Conservation (phyloP, 2,888 invertebrate genomes). For the Tuberolachnus salignus region DNA sequence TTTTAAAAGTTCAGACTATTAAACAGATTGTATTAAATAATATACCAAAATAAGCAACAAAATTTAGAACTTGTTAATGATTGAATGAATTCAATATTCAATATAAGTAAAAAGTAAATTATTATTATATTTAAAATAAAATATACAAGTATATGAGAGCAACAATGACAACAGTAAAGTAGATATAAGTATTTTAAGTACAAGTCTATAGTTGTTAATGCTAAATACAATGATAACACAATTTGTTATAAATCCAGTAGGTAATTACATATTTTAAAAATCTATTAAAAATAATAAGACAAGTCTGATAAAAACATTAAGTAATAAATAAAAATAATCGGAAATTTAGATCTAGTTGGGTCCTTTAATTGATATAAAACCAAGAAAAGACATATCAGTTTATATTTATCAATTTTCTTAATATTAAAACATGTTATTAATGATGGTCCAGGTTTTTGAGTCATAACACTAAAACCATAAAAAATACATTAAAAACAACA, state of each 20-base stretch:
- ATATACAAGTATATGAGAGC: not conserved
- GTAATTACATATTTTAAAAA: not conserved
- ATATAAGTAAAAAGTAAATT: not conserved
- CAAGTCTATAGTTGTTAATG: not conserved
- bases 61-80: too few species aligned
- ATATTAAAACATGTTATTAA: too few species aligned
- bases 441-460: not conserved
- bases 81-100: not conserved
- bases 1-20: conserved; percentile 4
- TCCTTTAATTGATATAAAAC: conserved; percentile 9
- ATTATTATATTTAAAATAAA: not conserved
- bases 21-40: too few species aligned
- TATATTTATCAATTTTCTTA: not conserved
- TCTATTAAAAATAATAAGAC: not conserved
- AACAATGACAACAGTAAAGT: not conserved
- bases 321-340: not conserved
- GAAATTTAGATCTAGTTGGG: conserved; percentile 4
- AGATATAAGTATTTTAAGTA: too few species aligned
- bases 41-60: too few species aligned
- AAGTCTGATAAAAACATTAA: not conserved
- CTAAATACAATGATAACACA: not conserved
- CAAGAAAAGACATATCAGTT: not conserved
- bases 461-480: not conserved
- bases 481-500: not conserved
- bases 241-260: too few species aligned